These are phyloP conservation scores for Girardia tigrina DNA, from an alignment of 2,888 invertebrate genomes.

Conservation along the genomic window DNA sequence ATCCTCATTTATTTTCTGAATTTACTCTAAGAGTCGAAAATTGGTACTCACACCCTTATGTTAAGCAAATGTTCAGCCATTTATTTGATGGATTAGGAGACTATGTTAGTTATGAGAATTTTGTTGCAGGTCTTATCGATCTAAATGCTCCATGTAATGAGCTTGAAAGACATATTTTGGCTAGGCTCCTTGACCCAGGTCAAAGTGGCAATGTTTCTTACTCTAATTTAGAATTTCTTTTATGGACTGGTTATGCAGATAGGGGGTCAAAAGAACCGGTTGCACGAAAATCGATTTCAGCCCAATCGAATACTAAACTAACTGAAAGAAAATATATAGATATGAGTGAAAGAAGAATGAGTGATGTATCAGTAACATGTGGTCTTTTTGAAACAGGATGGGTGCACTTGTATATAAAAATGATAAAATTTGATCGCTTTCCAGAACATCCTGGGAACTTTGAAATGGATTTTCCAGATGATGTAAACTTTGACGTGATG, in stretches of 20 bases:
- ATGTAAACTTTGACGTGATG: background rate
- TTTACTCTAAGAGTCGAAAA: background rate
- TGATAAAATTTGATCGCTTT: background rate
- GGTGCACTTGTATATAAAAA: background rate
- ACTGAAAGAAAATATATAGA: background rate
- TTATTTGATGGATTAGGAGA: background rate
- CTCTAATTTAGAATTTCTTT: background rate
- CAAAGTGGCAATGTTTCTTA: background rate
- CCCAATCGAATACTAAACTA: background rate
- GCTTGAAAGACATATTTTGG: background rate
- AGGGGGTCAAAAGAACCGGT: background rate
- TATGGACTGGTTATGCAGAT: background rate
- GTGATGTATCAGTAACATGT: background rate
- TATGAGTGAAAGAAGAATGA: background rate
- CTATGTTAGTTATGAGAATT: constrained; percentile 38
- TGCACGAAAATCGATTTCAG: background rate
- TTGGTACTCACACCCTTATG: background rate
- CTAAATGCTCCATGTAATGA: background rate
- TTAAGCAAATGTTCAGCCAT: background rate
- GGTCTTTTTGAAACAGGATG: background rate
- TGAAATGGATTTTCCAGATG: background rate
- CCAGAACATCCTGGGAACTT: background rate
- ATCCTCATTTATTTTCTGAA: background rate
- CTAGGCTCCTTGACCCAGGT: background rate
- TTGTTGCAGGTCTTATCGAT: background rate